Percentiles rank a stretch among this genome's conserved stretches.
These are phyloP conservation scores for Aethina tumida DNA, from an alignment of 1,140 invertebrate species.

Conservation along the genomic window DNA sequence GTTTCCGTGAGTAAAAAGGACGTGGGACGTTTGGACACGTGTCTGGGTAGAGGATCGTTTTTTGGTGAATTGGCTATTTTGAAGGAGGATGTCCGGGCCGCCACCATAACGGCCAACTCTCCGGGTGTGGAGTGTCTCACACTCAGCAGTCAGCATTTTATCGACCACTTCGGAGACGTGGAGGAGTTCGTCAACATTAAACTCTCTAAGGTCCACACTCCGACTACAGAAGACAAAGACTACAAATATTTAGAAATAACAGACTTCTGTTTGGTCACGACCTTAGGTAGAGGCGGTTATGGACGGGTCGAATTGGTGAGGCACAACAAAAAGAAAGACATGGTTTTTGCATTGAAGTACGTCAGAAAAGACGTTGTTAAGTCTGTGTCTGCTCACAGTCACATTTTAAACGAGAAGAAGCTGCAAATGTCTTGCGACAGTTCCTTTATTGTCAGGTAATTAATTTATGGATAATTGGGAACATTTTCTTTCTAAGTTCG, in stretches of 20 bases:
- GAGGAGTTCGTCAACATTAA: constrained; percentile 16
- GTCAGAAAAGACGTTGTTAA: constrained; percentile 88
- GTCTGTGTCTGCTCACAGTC: constrained; percentile 74
- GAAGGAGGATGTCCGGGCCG: constrained; percentile 73
- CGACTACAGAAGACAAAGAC: no score
- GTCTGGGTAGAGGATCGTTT: constrained; percentile 60
- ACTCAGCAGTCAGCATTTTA: constrained; percentile 60
- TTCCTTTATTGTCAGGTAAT: no score
- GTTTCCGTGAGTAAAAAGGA: constrained; percentile 62
- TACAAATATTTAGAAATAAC: no score
- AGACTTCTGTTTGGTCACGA: no score
- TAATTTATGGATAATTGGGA: no score
- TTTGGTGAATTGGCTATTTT: constrained; percentile 71
- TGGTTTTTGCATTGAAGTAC: constrained; percentile 81
- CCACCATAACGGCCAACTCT: constrained; percentile 75
- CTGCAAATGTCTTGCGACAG: constrained; percentile 75
- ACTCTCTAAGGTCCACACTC: neutral
- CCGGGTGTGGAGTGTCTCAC: constrained; percentile 86
- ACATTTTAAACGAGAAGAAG: constrained; percentile 85
- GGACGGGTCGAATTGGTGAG: constrained; percentile 59
- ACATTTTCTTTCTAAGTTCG: no score
- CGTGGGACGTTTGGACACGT: constrained; percentile 46
- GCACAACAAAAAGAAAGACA: constrained; percentile 35
- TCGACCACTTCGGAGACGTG: constrained; percentile 33
- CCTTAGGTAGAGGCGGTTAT: constrained; percentile 87